These are phyloP conservation scores for Stylophora pistillata DNA, from an alignment of 64 coral and sea anemone genomes.

Conservation along the genomic window DNA sequence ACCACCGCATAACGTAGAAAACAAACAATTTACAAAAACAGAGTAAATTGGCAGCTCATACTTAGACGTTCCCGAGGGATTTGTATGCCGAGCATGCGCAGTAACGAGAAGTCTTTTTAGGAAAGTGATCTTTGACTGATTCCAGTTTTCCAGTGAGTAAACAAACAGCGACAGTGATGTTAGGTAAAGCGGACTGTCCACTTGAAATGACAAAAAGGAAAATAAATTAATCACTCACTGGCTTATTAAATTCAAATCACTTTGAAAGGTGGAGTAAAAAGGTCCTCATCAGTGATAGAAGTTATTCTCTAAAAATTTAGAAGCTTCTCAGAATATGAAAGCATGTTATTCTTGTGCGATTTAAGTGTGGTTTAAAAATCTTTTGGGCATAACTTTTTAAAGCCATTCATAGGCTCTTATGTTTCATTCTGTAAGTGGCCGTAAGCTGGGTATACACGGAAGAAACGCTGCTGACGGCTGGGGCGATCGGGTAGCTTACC, in stretches of 20 bases:
- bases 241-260: too few species aligned
- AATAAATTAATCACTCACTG: background rate
- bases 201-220: conserved; percentile 51
- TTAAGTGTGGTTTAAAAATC: too few species aligned
- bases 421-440: background rate
- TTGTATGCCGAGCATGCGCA: conserved; percentile 72
- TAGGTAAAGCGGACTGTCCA: conserved; percentile 83
- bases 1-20: background rate
- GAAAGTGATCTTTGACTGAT: conserved; percentile 67
- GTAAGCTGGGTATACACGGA: background rate
- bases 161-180: conserved; percentile 89
- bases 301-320: background rate
- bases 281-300: too few species aligned
- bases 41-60: background rate
- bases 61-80: conserved; percentile 63
- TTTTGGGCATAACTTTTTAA: too few species aligned
- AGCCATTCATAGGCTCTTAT: too few species aligned
- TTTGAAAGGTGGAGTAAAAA: too few species aligned
- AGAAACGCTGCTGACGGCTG: background rate
- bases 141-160: conserved; percentile 92
- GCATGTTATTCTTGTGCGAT: too few species aligned
- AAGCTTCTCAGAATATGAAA: background rate
- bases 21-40: background rate
- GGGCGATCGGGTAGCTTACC: conserved; percentile 16
- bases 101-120: conserved; percentile 78